phyloP scores from a whole-genome alignment of 2,888 invertebrate species.

The Eupithecia inturbata region DNA sequence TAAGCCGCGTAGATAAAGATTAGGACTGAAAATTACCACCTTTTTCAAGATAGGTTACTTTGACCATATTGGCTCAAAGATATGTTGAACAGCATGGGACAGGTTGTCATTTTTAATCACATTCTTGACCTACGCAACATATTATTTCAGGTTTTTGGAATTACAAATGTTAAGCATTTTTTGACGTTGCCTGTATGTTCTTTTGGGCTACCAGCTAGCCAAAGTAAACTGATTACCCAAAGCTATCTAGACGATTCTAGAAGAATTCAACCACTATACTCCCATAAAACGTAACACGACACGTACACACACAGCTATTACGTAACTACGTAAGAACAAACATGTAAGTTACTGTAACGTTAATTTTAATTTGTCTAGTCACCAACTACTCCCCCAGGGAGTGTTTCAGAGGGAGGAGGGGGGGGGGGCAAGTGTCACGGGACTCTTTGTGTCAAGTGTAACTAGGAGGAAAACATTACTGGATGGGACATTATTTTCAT shows the following conservation, averaged over 20 bases:
- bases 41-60: no score
- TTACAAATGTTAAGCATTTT: no score
- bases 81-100: no score
- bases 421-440: slow-evolving; percentile 3
- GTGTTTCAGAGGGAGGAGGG: neutral
- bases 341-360: slow-evolving; percentile 5
- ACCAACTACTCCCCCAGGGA: neutral
- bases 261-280: neutral
- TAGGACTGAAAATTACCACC: no score
- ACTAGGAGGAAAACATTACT: neutral
- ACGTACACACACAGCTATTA: neutral
- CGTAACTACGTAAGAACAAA: slow-evolving; percentile 40
- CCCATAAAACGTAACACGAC: neutral
- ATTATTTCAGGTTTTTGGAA: no score
- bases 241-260: neutral
- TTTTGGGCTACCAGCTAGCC: no score
- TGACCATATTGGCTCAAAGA: no score
- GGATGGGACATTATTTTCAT: neutral
- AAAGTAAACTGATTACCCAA: no score
- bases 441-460: slow-evolving; percentile 9
- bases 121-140: no score
- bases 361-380: slow-evolving; percentile 17
- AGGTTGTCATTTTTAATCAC: no score
- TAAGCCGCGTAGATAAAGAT: no score
- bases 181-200: no score